phyloP scores from a whole-genome alignment of 1,140 invertebrate genomes.

The Heliconius melpomene region DNA sequence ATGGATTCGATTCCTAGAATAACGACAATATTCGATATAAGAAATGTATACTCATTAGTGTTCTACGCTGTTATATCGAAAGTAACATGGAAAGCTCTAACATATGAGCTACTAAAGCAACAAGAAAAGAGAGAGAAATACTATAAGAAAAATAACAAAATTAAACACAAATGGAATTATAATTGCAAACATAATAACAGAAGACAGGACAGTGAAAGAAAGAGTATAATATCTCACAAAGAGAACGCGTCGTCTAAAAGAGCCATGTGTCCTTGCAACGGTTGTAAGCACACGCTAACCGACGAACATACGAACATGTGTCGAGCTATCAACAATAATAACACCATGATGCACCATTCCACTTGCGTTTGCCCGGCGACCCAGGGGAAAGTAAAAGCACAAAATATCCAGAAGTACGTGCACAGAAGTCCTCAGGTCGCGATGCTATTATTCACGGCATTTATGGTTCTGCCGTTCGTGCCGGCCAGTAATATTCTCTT shows the following conservation, averaged over 20 bases:
- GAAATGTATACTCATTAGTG: slow-evolving; percentile 87
- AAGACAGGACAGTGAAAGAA: slow-evolving; percentile 66
- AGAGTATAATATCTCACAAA: slow-evolving; percentile 67
- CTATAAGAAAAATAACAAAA: slow-evolving; percentile 66
- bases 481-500: slow-evolving; percentile 97
- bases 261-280: slow-evolving; percentile 75
- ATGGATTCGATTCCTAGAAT: slow-evolving; percentile 95
- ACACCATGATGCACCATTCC: slow-evolving; percentile 76
- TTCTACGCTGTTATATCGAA: slow-evolving; percentile 85
- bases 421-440: slow-evolving; percentile 75
- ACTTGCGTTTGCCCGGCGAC: slow-evolving; percentile 68
- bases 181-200: slow-evolving; percentile 67
- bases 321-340: slow-evolving; percentile 83
- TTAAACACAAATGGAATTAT: slow-evolving; percentile 70
- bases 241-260: slow-evolving; percentile 66
- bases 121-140: slow-evolving; percentile 68
- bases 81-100: slow-evolving; percentile 71
- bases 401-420: slow-evolving; percentile 52
- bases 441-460: slow-evolving; percentile 85
- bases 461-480: slow-evolving; percentile 94
- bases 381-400: slow-evolving; percentile 58
- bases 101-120: slow-evolving; percentile 62
- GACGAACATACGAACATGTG: slow-evolving; percentile 81
- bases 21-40: slow-evolving; percentile 85
- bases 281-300: slow-evolving; percentile 80